Evolutionary conservation across 1,140 invertebrate species (phyloP).

Genomic region (Dendroctonus ponderosae): DNA sequence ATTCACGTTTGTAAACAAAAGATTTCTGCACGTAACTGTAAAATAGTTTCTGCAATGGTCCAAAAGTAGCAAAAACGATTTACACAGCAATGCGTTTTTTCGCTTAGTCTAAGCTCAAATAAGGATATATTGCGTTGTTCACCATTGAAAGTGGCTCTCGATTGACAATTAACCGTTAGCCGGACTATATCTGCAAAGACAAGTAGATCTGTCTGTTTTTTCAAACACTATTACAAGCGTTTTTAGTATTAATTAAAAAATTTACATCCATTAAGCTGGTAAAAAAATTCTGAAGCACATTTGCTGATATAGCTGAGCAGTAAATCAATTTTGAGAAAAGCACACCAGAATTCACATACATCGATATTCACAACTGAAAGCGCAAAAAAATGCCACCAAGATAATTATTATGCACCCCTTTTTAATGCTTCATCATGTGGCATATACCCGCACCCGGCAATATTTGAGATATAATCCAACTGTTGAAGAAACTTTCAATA

Average conservation of each 20-base stretch:
- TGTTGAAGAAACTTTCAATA: slow-evolving; percentile 39
- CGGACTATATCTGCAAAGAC: slow-evolving; percentile 5
- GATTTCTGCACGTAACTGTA: slow-evolving; percentile 9
- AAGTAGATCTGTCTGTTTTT: neutral
- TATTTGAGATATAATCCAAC: slow-evolving; percentile 40
- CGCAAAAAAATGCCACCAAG: slow-evolving; percentile 8
- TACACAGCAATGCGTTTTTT: slow-evolving; percentile 14
- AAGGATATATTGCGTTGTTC: slow-evolving; percentile 16
- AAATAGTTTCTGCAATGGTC: slow-evolving; percentile 9
- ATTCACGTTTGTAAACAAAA: slow-evolving; percentile 8
- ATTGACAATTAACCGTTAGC: slow-evolving; percentile 12
- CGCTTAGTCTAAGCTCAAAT: neutral
- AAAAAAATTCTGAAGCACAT: neutral
- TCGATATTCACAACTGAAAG: slow-evolving; percentile 14
- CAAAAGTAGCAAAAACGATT: slow-evolving; percentile 17
- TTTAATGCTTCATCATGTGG: slow-evolving; percentile 25
- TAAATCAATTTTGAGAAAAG: neutral
- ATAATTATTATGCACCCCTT: slow-evolving; percentile 33
- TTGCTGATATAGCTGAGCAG: too few relatives aligned
- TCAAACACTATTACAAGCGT: neutral
- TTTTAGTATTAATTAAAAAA: slow-evolving; percentile 1
- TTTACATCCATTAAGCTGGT: neutral
- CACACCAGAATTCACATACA: neutral
- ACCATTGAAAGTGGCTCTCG: slow-evolving; percentile 23
- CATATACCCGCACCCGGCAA: slow-evolving; percentile 24